These are phyloP conservation scores for Coregonus clupeaformis DNA, from an alignment of 2,113 vertebrate species.

Conservation along the genomic window DNA sequence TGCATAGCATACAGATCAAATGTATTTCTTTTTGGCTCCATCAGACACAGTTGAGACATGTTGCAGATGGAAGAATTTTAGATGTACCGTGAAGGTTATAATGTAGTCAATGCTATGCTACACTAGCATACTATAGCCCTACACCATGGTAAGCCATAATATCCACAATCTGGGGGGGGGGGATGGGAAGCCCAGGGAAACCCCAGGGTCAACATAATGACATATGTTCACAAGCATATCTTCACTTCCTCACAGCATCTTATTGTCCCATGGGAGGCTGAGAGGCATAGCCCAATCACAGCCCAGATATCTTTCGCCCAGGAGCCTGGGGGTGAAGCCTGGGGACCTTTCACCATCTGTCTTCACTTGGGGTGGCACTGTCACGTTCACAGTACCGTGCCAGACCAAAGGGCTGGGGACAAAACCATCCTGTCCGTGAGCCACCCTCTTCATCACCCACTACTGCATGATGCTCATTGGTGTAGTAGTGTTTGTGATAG, in stretches of 20 bases:
- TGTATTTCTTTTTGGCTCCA: no score
- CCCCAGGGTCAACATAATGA: constrained; percentile 34
- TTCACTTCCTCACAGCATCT: constrained; percentile 41
- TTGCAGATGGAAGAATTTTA: no score
- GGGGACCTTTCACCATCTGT: constrained; percentile 61
- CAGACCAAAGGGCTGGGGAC: constrained; percentile 20
- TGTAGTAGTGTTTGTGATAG: background rate
- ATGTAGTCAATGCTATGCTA: background rate
- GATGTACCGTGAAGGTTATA: background rate
- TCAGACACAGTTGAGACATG: no score
- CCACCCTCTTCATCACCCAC: constrained; percentile 12
- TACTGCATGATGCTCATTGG: constrained; percentile 1
- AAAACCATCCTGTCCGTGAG: background rate
- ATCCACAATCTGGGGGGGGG: background rate
- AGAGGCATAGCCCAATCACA: constrained; percentile 42
- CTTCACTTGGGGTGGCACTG: constrained; percentile 41
- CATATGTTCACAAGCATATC: constrained; percentile 46
- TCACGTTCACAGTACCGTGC: constrained; percentile 30
- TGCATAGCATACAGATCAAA: background rate
- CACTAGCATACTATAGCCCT: constrained; percentile 1
- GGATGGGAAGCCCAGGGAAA: constrained; percentile 18
- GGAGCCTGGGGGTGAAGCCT: constrained; percentile 29
- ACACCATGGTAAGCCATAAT: constrained; percentile 11
- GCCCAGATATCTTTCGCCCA: constrained; percentile 49
- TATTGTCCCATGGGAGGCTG: constrained; percentile 40